A percentile compares a stretch with the other conserved stretches of the same genome.
Conservation (phyloP, 2,888 invertebrate genomes). For the Cacoxenus indagator region DNA sequence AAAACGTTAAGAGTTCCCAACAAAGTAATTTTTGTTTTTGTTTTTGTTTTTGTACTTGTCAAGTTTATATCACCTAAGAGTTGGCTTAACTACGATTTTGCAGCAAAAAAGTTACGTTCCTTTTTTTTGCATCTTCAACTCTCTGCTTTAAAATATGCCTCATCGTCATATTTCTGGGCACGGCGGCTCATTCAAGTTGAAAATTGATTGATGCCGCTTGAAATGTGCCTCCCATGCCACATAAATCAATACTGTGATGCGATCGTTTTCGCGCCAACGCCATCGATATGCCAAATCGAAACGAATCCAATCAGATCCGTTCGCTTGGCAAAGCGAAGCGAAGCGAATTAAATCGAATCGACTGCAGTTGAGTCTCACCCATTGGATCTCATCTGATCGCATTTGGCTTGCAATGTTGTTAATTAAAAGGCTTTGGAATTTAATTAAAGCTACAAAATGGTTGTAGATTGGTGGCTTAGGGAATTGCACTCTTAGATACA, state of each 20-base stretch:
- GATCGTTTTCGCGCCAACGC: conserved; percentile 25
- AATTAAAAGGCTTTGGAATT: background rate
- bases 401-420: background rate
- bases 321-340: background rate
- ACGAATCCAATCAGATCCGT: background rate
- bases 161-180: conserved; percentile 9
- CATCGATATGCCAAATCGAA: background rate
- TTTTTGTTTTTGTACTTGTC: too few relatives aligned
- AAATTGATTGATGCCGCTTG: conserved; percentile 52
- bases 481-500: too few relatives aligned
- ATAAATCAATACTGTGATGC: conserved; percentile 43
- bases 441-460: background rate
- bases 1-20: too few relatives aligned
- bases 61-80: background rate
- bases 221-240: conserved; percentile 30
- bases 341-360: background rate
- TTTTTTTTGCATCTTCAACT: background rate
- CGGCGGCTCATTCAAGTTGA: conserved; percentile 44
- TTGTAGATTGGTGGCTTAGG: too few relatives aligned
- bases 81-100: too few relatives aligned
- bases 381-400: background rate
- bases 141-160: too few relatives aligned
- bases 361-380: background rate
- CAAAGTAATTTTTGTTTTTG: too few relatives aligned
- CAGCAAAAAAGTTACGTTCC: too few relatives aligned